phyloP scores from a whole-genome alignment of 2,888 invertebrate species.

The Drosophila nigricruria region DNA sequence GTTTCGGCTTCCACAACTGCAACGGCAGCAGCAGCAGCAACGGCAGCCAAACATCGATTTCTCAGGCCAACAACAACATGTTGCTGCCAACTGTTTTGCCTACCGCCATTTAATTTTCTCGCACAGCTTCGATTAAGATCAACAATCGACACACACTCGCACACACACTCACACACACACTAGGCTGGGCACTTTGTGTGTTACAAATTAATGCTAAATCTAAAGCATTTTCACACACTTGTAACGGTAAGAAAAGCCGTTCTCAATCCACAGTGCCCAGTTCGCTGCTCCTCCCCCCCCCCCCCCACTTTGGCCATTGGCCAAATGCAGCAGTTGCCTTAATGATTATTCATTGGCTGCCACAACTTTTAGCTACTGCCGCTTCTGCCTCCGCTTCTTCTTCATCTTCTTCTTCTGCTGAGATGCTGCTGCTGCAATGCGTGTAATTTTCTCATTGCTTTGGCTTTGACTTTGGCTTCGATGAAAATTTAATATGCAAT shows the following conservation, averaged over 20 bases:
- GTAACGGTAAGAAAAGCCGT: constrained; percentile 68
- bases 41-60: constrained; percentile 47
- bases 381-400: constrained; percentile 21
- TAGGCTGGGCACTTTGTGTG: constrained; percentile 56
- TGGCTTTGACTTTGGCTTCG: constrained; percentile 65
- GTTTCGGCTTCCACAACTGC: constrained; percentile 14
- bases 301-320: constrained; percentile 35
- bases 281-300: neutral
- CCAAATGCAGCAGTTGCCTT: constrained; percentile 59
- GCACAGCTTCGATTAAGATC: constrained; percentile 76
- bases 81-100: constrained; percentile 70
- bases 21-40: constrained; percentile 1
- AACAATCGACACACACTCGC: constrained; percentile 51
- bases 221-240: constrained; percentile 78
- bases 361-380: constrained; percentile 25
- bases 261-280: constrained; percentile 29
- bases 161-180: constrained; percentile 3
- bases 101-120: constrained; percentile 69
- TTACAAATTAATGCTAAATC: constrained; percentile 77
- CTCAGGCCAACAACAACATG: constrained; percentile 45
- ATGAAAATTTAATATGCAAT: constrained; percentile 79
- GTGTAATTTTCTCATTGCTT: constrained; percentile 79
- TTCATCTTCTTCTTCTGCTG: constrained; percentile 9
- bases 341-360: constrained; percentile 77
- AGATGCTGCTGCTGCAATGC: constrained; percentile 65